Percentiles rank a stretch among this genome's conserved stretches.
Conservation (phyloP, 2,113 vertebrate genomes). For the Dasyprocta punctata region DNA sequence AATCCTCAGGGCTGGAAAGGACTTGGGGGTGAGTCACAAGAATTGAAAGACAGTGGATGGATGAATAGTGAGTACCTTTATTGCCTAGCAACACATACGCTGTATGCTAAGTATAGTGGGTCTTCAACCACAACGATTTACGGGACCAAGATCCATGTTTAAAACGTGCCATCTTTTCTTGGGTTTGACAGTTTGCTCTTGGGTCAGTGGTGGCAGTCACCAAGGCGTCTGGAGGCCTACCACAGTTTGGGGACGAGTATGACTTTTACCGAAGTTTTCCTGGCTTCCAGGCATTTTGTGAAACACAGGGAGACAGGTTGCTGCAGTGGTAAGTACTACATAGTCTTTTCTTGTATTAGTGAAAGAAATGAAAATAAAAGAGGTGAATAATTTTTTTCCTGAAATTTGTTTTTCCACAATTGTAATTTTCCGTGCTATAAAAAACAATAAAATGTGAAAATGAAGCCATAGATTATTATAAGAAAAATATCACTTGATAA, state of each 20-base stretch:
- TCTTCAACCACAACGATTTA: neutral
- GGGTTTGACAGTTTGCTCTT: conserved; percentile 91
- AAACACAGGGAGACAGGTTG: conserved; percentile 90
- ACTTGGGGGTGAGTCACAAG: neutral
- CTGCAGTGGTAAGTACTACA: conserved; percentile 89
- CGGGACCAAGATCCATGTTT: neutral
- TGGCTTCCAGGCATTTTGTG: conserved; percentile 93
- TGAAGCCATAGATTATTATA: neutral
- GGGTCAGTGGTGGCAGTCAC: conserved; percentile 93
- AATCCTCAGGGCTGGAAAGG: neutral
- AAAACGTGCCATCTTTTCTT: conserved; percentile 11
- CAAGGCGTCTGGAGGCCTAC: conserved; percentile 92
- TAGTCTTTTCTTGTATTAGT: rapidly evolving
- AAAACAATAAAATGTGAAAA: neutral
- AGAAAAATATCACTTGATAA: neutral
- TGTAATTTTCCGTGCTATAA: conserved; percentile 10
- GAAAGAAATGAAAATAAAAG: neutral
- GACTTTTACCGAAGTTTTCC: conserved; percentile 98
- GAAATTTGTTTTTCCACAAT: neutral
- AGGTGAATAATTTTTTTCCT: neutral
- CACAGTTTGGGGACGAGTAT: conserved; percentile 94
- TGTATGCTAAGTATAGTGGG: neutral
- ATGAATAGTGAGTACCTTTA: neutral
- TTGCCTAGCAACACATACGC: neutral
- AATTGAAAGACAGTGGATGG: neutral